A percentile compares a stretch with the other conserved stretches of the same genome.
phyloP scores from a whole-genome alignment of 2,113 vertebrate genomes.

The Ctenodactylus gundi region DNA sequence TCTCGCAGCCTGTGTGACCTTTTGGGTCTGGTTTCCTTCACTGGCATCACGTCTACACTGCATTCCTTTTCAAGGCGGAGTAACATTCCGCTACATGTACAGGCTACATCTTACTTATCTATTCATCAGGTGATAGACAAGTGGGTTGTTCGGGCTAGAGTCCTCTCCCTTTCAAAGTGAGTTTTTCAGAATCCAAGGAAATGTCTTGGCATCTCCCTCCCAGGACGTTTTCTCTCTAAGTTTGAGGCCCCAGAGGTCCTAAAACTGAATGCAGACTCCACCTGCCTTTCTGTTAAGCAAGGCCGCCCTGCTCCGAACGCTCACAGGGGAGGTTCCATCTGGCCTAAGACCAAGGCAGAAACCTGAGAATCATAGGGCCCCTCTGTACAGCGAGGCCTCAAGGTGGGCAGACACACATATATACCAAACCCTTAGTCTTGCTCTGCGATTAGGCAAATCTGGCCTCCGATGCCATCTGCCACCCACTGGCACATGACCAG shows the following conservation, averaged over 20 bases:
- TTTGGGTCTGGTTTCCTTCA: background rate
- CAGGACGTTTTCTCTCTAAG: background rate
- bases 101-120: background rate
- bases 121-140: background rate
- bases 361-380: background rate
- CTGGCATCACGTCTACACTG: accelerated
- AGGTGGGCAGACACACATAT: background rate
- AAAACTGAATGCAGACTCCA: background rate
- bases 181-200: background rate
- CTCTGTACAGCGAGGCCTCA: background rate
- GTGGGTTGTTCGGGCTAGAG: background rate
- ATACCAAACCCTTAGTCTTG: background rate
- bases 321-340: accelerated
- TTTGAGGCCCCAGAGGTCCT: background rate
- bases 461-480: background rate
- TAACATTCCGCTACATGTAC: background rate
- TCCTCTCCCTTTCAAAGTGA: background rate
- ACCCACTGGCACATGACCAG: too few species aligned
- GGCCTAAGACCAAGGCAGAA: background rate
- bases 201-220: background rate
- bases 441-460: background rate
- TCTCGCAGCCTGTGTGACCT: accelerated
- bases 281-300: background rate
- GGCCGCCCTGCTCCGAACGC: background rate
- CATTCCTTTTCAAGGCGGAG: background rate